Conservation (phyloP, 2,113 vertebrate genomes). For the Pavo muticus region DNA sequence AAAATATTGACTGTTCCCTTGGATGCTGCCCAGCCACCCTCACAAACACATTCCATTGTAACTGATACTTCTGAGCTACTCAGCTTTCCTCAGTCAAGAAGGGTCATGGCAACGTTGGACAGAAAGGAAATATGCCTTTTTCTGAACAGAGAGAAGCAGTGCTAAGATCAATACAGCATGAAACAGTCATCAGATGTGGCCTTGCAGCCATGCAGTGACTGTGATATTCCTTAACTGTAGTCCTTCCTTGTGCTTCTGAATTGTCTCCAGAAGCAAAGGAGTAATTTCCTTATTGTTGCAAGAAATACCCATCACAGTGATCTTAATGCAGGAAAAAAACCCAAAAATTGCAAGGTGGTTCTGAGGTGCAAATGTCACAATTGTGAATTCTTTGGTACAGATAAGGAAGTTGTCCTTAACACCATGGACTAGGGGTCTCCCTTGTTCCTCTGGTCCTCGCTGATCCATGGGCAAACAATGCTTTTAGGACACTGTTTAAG, state of each 20-base stretch:
- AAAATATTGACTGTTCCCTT: not conserved
- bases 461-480: not conserved
- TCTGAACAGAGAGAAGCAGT: not conserved
- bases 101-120: not conserved
- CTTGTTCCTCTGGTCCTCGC: accelerated
- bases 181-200: not conserved
- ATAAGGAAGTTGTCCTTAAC: not conserved
- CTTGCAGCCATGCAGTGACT: not conserved
- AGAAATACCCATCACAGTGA: not conserved
- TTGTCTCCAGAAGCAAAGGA: not conserved
- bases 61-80: not conserved
- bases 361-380: not conserved
- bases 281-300: not conserved
- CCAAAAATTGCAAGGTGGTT: not conserved
- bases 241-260: not conserved
- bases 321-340: not conserved
- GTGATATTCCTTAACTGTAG: not conserved
- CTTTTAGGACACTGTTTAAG: not conserved
- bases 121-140: not conserved
- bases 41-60: not conserved
- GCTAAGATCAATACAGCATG: constrained; percentile 3
- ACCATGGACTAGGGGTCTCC: not conserved
- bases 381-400: not conserved
- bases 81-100: constrained; percentile 17
- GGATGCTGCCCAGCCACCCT: not conserved